Evolutionary conservation across 2,888 invertebrate species (phyloP).

Genomic region (Spatulosminthurus flaviceps): DNA sequence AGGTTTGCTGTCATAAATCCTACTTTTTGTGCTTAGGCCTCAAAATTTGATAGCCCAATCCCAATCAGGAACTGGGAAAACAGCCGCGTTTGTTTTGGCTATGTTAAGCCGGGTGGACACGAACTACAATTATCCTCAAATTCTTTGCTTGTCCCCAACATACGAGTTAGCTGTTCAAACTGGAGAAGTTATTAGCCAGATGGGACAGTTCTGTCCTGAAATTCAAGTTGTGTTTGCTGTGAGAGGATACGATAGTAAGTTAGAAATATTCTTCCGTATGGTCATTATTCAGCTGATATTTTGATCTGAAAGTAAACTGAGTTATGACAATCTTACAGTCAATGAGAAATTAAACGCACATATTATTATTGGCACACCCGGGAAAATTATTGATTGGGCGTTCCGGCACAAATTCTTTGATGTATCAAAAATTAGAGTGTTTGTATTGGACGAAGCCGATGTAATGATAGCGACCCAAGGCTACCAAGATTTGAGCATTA

Average conservation of each 20-base stretch:
- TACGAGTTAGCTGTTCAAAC: conserved; percentile 98
- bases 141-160: conserved; percentile 94
- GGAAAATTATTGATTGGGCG: conserved; percentile 95
- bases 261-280: not conserved
- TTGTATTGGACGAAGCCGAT: conserved; percentile 98
- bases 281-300: too few species aligned
- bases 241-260: conserved; percentile 78
- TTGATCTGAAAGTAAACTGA: too few species aligned
- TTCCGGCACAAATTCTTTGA: conserved; percentile 86
- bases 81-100: conserved; percentile 96
- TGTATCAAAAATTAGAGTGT: conserved; percentile 86
- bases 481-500: conserved; percentile 95
- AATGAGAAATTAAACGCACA: conserved; percentile 79
- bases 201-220: conserved; percentile 92
- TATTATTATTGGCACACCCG: conserved; percentile 97
- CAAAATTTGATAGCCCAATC: conserved; percentile 99
- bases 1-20: too few species aligned
- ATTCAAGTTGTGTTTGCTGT: conserved; percentile 92
- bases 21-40: conserved; percentile 71
- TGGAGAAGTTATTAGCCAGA: conserved; percentile 92
- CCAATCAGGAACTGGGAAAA: conserved; percentile 99
- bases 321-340: too few species aligned
- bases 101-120: conserved; percentile 94
- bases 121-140: conserved; percentile 82
- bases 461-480: conserved; percentile 99